Conservation (phyloP, 2,113 vertebrate species). For the Canis aureus region DNA sequence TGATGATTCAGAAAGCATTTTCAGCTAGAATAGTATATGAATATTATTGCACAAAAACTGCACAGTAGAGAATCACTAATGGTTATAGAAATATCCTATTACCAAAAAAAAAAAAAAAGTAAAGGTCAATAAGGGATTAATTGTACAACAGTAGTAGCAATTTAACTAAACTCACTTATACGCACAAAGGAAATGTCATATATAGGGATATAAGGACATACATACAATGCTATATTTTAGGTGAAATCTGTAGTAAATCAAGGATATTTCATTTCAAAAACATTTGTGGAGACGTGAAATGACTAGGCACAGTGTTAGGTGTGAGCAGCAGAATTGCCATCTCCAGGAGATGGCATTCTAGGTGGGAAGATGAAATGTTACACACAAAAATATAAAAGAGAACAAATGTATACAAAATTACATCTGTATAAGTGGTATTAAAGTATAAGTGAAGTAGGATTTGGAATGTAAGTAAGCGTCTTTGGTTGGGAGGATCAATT, state of each 20-base stretch:
- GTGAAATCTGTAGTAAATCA: neutral
- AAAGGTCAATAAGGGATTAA: neutral
- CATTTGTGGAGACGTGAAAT: neutral
- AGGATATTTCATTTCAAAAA: conserved; percentile 25
- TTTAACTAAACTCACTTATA: neutral
- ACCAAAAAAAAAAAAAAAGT: neutral
- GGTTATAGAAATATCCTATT: neutral
- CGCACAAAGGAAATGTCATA: neutral
- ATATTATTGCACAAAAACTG: neutral
- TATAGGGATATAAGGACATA: neutral
- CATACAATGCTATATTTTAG: neutral
- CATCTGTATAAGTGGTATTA: neutral
- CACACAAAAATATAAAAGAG: neutral
- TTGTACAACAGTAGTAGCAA: neutral
- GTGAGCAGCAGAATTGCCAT: neutral
- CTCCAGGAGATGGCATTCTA: neutral
- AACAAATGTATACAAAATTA: neutral
- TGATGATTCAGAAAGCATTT: conserved; percentile 28
- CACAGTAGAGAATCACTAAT: neutral
- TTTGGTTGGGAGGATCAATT: neutral
- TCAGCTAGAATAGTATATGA: neutral
- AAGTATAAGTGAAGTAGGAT: neutral
- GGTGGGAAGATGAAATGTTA: neutral
- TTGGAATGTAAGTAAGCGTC: neutral
- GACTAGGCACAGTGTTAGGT: neutral